Percentiles rank a stretch among this genome's conserved stretches.
These are phyloP conservation scores for Hipposideros larvatus DNA, from an alignment of 2,797 vertebrate genomes.

Conservation along the genomic window DNA sequence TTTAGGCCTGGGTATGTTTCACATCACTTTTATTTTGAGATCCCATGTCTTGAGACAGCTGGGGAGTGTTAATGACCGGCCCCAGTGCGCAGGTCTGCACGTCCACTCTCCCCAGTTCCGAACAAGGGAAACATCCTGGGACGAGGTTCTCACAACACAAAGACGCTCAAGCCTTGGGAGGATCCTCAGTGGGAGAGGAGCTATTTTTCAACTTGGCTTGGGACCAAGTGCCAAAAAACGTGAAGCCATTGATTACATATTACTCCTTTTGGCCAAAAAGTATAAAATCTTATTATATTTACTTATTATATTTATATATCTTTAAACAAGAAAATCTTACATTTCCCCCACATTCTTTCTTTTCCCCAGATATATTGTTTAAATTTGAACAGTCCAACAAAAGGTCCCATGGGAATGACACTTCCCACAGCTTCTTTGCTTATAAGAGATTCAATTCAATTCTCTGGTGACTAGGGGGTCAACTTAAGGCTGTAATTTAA, in stretches of 20 bases:
- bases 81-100: slow-evolving; percentile 81
- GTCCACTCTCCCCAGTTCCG: slow-evolving; percentile 64
- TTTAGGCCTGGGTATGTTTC: slow-evolving; percentile 64
- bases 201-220: slow-evolving; percentile 65
- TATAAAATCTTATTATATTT: slow-evolving; percentile 12
- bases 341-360: slow-evolving; percentile 75
- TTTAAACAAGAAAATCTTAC: too few species aligned
- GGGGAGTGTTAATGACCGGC: slow-evolving; percentile 76
- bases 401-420: slow-evolving; percentile 73
- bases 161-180: slow-evolving; percentile 37
- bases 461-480: slow-evolving; percentile 48
- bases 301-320: too few species aligned
- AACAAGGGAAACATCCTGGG: slow-evolving; percentile 76
- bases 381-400: slow-evolving; percentile 62
- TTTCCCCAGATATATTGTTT: slow-evolving; percentile 79
- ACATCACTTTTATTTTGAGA: slow-evolving; percentile 75
- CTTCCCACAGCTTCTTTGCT: slow-evolving; percentile 74
- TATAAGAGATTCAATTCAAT: slow-evolving; percentile 38
- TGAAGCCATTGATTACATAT: slow-evolving; percentile 72
- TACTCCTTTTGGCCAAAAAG: slow-evolving; percentile 45
- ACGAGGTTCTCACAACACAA: slow-evolving; percentile 81
- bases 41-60: slow-evolving; percentile 78
- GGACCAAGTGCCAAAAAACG: slow-evolving; percentile 59
- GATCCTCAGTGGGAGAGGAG: neutral
- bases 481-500: slow-evolving; percentile 39